A percentile compares a stretch with the other conserved stretches of the same genome.
These are phyloP conservation scores for Aleadryas rufinucha DNA, from an alignment of 2,113 vertebrate species.

Conservation along the genomic window DNA sequence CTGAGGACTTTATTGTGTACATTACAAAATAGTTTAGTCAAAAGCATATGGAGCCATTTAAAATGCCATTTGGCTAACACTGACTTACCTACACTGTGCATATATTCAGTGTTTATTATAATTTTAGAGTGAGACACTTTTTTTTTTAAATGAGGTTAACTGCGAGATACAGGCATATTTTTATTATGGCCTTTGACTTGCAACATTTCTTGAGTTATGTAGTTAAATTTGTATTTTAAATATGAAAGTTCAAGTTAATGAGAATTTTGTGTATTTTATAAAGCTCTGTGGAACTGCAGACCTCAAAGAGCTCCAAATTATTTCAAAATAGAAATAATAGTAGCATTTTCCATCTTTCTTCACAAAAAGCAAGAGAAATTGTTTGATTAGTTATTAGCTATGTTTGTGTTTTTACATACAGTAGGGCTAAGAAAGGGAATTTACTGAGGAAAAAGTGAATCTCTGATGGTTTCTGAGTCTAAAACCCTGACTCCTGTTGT, in stretches of 20 bases:
- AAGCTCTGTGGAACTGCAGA: background rate
- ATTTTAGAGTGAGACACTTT: background rate
- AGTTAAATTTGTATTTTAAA: background rate
- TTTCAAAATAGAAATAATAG: background rate
- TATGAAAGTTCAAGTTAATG: background rate
- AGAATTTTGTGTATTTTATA: background rate
- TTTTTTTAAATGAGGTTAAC: background rate
- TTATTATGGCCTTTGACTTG: background rate
- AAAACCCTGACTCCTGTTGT: background rate
- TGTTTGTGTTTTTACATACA: background rate
- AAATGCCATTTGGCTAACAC: background rate
- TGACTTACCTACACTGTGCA: background rate
- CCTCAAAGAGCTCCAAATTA: background rate
- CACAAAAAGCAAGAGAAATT: background rate
- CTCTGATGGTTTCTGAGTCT: background rate
- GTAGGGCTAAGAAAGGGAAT: background rate
- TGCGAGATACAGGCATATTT: background rate
- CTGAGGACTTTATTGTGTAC: background rate
- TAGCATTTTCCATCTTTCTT: background rate
- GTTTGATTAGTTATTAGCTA: background rate
- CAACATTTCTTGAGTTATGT: background rate
- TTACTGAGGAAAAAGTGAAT: background rate
- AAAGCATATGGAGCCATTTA: conserved; percentile 7
- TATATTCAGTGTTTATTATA: background rate
- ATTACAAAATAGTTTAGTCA: background rate